Evolutionary conservation across 2,888 invertebrate species (phyloP), one percentile per base, ranked within the genome.

Genomic region (Cynaeus angustus): DNA sequence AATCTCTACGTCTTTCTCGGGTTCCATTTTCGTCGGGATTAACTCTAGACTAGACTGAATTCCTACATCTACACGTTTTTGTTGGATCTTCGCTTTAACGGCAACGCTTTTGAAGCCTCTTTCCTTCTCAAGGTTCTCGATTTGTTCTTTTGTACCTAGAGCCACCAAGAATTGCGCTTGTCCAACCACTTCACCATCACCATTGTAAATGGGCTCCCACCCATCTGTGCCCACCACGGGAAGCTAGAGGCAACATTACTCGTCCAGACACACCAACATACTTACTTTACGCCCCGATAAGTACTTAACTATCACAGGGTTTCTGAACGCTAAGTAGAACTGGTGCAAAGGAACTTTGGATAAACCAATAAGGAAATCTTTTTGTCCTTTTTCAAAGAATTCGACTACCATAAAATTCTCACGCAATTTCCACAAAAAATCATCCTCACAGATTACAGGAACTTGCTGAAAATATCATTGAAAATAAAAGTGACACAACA

Each of bases 171-270:
- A 87, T 76, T 88, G 86, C 3, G 89, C 81, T 78, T 90, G 87
- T 0, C 90, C 90, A 64, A 86, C 79, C 12, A 85, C 78, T 46
- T 84, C 80, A 33, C 86, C 85, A 8, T 84, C 85, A 16, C 84
- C 78, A 74, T 86, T 84, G 1, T 83, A 76, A 58, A 90, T 86
- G 6, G 88, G 84, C 46, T 88, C 86, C 89, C 89, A 90, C 75
- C 87, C 88, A 78, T 91, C 90, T 8, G 88, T 86, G 48, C 88
- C 88, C 74, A 90, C 87, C 7, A 90, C 87, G 14, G 90, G 90
- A 73, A 88, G 80, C 88, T 89, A 72, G 66, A 82, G 81, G 68
- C 26, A 26, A 43, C 53, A n/a, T 52, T 50, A 37, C 12, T 55
- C n/a, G 5, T 16, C 30, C 53, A 72, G 43, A 7, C 46, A 37